Base-by-base conservation (phyloP, 2,888 invertebrate genomes). In the Caenorhabditis parvicauda region DNA sequence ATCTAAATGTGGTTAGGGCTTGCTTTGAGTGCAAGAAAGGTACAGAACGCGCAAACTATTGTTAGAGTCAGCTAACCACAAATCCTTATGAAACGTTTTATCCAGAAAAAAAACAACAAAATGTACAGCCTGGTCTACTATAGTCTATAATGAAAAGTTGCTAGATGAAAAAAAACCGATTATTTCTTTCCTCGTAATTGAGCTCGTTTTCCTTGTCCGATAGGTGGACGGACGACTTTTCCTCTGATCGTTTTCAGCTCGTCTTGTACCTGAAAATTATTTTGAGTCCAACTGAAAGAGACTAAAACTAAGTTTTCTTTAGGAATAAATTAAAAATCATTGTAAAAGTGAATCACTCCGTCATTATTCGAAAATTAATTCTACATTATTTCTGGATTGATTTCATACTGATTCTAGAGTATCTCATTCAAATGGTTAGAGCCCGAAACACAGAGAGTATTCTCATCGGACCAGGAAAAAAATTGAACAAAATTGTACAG, bases 131-230 rank as follows among this genome's bases (percentile, higher is more conserved):
- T n/a, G 14, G 32, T 29, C 29, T n/a, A 22, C 14, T 35, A 47
- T 32, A 47, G 7, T 35, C n/a, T 7, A 17, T 14, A 24, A 24
- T 21, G 25, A 24, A 7, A 12, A 44, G 12, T 7, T 22, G 22
- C 6, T 29, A 4, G n/a, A n/a, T n/a, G 14, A 42, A 17, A 38
- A 43, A 43, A 42, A 55, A 45, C 35, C 53, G 28, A 53, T 62
- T 51, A 70, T 52, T 75, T 69, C 52, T 72, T 74, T 9, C 65
- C 69, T 3, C 76, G 59, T 21, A 77, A 57, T 47, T 70, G 70
- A 2, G 76, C 76, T 25, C 76, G 64, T 56, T 77, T 77, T 64
- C 77, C 77, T 51, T 77, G 75, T 46, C 77, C 76, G 48, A 76
- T 76, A n/a, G 73, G 71, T 9, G 76, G 75, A 19, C 69, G 61